phyloP scores from a whole-genome alignment of 2,888 invertebrate species.

The Drosophila affinis region DNA sequence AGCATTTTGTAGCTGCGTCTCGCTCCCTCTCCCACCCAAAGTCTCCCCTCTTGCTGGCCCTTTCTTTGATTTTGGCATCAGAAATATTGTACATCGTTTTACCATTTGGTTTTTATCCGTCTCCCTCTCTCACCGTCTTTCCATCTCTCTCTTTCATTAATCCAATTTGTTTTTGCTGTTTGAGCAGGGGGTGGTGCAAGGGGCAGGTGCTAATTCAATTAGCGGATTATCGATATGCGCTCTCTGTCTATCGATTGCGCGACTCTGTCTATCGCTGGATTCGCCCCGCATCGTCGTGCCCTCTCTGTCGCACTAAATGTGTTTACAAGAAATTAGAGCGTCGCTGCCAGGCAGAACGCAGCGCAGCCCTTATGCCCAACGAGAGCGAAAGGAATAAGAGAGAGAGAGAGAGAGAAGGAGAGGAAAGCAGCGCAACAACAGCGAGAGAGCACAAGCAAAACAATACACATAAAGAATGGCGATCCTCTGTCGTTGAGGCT shows the following conservation, averaged over 20 bases:
- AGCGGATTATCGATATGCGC: slow-evolving; percentile 40
- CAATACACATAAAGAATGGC: neutral
- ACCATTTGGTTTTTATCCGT: slow-evolving; percentile 24
- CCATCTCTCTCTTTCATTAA: slow-evolving; percentile 54
- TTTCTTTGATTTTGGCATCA: slow-evolving; percentile 31
- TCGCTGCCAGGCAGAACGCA: neutral
- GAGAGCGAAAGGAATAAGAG: neutral
- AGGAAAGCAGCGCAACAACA: neutral
- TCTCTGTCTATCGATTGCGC: slow-evolving; percentile 11
- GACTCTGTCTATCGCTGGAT: slow-evolving; percentile 10
- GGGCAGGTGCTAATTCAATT: slow-evolving; percentile 65
- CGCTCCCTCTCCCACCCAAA: neutral
- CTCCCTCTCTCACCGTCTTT: slow-evolving; percentile 12
- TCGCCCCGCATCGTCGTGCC: neutral
- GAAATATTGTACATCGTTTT: slow-evolving; percentile 42
- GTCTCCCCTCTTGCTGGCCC: slow-evolving; percentile 9
- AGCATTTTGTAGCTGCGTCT: slow-evolving; percentile 23
- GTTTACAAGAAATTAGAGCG: neutral
- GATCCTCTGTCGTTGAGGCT: neutral
- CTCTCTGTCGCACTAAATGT: neutral
- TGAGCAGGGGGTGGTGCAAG: neutral
- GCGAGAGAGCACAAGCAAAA: neutral
- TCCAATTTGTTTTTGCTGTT: slow-evolving; percentile 59
- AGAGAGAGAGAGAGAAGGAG: too few species aligned
- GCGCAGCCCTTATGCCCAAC: neutral